Base-by-base conservation (phyloP, 2,113 vertebrate species). In the Myrmecobius fasciatus region DNA sequence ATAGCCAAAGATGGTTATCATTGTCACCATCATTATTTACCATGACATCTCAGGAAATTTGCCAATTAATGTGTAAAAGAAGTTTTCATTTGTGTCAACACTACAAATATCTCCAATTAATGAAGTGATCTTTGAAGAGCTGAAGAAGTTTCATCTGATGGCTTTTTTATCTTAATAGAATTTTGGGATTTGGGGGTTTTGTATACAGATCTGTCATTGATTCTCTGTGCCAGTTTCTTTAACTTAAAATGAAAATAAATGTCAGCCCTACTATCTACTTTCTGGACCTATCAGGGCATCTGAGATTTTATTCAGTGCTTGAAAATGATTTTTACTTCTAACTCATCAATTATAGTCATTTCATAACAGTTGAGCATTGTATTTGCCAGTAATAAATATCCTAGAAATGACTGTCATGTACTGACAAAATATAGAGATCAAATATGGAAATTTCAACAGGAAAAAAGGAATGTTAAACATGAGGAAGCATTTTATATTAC, bases 401-500 rank as follows among this genome's bases (percentile, higher is more conserved):
- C 67, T 75, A 75, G 60, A 75, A 75, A 36, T 75, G 60, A 75
- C 36, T 36, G 1, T 83, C 67, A 83, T 83, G n/a, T 43, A 83
- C 36, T 83, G 67, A 83, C n/a, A 83, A 83, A 43, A 7, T n/a
- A 67, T 67, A 83, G 36, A 83, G 67, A 83, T 7, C n/a, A 83
- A 83, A 83, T 83, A 8, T 83, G 67, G 67, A 43, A 83, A 83
- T 75, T 31, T n/a, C n/a, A 75, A 75, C 36, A n/a, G 36, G 43
- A 83, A 83, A 43, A 43, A 83, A 83, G 5, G 8, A 49, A 92
- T 49, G 49, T 51, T 89, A 92, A 52, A 96, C 91, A 6, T 89
- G 25, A 97, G 75, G 89, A 94, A 94, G 83, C 83, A 31, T 47
- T 60, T 83, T 67, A 51, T 60, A 92, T 54, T 91, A 53, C 92